Evolutionary conservation across 1,140 invertebrate genomes (phyloP).

Genomic region (Arctopsyche grandis): DNA sequence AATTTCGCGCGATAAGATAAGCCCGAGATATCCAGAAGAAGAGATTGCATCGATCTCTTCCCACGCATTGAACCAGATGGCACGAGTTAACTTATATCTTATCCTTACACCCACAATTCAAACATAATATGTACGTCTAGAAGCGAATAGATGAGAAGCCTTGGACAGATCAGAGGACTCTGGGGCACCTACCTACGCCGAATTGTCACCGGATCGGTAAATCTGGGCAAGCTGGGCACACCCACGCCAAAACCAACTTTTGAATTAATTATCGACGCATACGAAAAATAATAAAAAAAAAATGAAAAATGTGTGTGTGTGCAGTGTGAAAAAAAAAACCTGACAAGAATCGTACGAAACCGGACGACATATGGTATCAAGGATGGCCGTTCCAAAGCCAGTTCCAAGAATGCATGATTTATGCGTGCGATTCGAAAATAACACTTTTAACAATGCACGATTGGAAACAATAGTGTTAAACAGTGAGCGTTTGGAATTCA

Average conservation of each 20-base stretch:
- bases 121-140: neutral
- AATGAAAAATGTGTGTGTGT: neutral
- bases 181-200: neutral
- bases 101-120: neutral
- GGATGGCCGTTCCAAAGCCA: neutral
- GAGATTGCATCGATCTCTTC: too few species aligned
- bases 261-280: neutral
- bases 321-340: too few species aligned
- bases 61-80: too few species aligned
- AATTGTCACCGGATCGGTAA: conserved; percentile 16
- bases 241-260: neutral
- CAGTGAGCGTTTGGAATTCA: too few species aligned
- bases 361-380: conserved; percentile 12
- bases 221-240: neutral
- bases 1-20: too few species aligned
- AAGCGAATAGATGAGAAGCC: neutral
- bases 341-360: neutral
- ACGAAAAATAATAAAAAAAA: neutral
- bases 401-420: neutral
- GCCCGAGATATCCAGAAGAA: too few species aligned
- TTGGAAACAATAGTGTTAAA: too few species aligned
- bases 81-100: too few species aligned
- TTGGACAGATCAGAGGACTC: neutral
- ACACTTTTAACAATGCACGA: neutral
- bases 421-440: neutral